A percentile compares a stretch with the other conserved stretches of the same genome.
These are phyloP conservation scores for Sisor rabdophorus DNA, from an alignment of 2,113 vertebrate species.

Conservation along the genomic window DNA sequence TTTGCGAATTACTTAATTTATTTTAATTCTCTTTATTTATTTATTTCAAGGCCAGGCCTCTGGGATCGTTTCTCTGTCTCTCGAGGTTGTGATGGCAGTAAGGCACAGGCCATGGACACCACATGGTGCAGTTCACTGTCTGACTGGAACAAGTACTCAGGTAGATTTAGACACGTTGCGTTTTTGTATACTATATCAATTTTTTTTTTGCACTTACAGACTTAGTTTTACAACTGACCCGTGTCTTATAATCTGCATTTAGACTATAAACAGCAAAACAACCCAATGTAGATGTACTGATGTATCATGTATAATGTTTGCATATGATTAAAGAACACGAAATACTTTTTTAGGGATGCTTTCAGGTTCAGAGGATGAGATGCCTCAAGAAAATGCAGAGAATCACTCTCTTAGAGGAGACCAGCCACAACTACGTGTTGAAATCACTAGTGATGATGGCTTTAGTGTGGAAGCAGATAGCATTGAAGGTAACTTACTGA, in stretches of 20 bases:
- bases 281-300: too few relatives aligned
- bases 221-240: too few relatives aligned
- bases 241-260: too few relatives aligned
- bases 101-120: slow-evolving; percentile 60
- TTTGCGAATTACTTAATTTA: not conserved
- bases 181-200: too few relatives aligned
- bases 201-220: too few relatives aligned
- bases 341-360: slow-evolving; percentile 59
- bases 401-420: slow-evolving; percentile 65
- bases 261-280: too few relatives aligned
- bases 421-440: slow-evolving; percentile 79
- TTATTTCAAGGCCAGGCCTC: slow-evolving; percentile 58
- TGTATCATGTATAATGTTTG: not conserved
- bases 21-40: not conserved
- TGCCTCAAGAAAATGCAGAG: slow-evolving; percentile 68
- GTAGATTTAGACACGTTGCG: slow-evolving; percentile 45
- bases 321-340: not conserved
- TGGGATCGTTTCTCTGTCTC: slow-evolving; percentile 59
- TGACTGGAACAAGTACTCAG: slow-evolving; percentile 76
- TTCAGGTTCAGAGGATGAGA: slow-evolving; percentile 77
- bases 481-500: slow-evolving; percentile 74
- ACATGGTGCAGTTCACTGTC: slow-evolving; percentile 64
- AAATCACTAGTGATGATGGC: slow-evolving; percentile 85
- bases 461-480: slow-evolving; percentile 82
- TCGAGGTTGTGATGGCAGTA: slow-evolving; percentile 56